Evolutionary conservation across 2,888 invertebrate species (phyloP).

Genomic region (Yponomeuta malinellus): DNA sequence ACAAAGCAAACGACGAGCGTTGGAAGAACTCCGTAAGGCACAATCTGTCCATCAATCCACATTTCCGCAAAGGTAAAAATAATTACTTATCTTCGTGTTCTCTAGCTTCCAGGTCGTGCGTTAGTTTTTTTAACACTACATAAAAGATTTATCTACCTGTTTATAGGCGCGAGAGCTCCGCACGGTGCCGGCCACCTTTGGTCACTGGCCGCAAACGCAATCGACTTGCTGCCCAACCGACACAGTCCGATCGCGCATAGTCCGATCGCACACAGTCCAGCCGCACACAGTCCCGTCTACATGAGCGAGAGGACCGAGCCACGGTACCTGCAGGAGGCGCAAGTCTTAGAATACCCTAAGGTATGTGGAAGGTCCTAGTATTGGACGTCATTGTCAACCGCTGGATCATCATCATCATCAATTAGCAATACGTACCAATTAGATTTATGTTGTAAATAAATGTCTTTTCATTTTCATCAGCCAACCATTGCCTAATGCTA

Average conservation of each 20-base stretch:
- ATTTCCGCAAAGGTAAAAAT: conserved; percentile 84
- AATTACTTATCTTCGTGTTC: too few relatives aligned
- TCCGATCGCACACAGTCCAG: too few relatives aligned
- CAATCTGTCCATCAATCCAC: conserved; percentile 93
- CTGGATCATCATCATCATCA: too few relatives aligned
- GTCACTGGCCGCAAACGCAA: conserved; percentile 83
- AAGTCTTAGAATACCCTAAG: conserved; percentile 12
- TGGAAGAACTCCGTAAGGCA: conserved; percentile 96
- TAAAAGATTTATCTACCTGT: neutral
- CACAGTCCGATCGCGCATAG: conserved; percentile 26
- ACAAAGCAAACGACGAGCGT: conserved; percentile 91
- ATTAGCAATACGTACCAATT: too few relatives aligned
- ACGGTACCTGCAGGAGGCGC: conserved; percentile 9
- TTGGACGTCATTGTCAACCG: too few relatives aligned
- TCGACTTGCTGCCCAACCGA: conserved; percentile 58
- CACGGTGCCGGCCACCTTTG: conserved; percentile 93
- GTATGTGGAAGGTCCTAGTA: neutral
- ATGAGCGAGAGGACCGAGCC: conserved; percentile 17
- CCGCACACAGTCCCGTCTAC: conserved; percentile 29
- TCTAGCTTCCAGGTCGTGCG: too few relatives aligned
- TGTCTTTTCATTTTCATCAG: too few relatives aligned
- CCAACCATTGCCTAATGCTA: too few relatives aligned
- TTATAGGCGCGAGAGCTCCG: conserved; percentile 82
- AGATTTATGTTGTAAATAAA: too few relatives aligned
- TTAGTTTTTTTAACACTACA: too few relatives aligned